phyloP scores from a whole-genome alignment of 2,797 vertebrate species.

The Lepidocolaptes lacrymiger region DNA sequence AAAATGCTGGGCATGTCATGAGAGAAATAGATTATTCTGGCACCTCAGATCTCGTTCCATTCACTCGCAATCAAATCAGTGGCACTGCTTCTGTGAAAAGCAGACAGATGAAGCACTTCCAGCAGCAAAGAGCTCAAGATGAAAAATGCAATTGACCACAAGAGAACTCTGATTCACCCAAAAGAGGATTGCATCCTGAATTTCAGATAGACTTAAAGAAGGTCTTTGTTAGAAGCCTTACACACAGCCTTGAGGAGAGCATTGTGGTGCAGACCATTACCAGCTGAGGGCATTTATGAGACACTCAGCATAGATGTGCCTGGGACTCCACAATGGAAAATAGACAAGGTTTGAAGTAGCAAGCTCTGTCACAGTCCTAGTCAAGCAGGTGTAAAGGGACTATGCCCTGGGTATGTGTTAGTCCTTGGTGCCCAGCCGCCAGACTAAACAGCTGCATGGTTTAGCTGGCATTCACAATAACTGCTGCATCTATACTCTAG shows the following conservation, averaged over 20 bases:
- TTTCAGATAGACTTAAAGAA: not conserved
- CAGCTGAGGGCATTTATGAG: not conserved
- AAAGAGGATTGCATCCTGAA: not conserved
- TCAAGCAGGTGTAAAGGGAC: not conserved
- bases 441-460: not conserved
- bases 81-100: not conserved
- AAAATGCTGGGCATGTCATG: not conserved
- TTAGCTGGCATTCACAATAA: not conserved
- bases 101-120: not conserved
- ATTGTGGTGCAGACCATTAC: not conserved
- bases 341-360: not conserved
- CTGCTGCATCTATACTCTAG: not conserved
- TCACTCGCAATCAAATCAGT: not conserved
- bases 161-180: not conserved
- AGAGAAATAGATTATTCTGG: slow-evolving; percentile 13
- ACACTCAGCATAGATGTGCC: not conserved
- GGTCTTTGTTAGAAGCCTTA: not conserved
- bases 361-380: not conserved
- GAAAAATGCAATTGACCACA: not conserved
- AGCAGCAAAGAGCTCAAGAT: not conserved
- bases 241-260: not conserved
- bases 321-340: not conserved
- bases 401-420: fast-evolving
- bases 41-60: not conserved
- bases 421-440: not conserved